Evolutionary conservation across 2,888 invertebrate genomes (phyloP), one percentile per base, ranked within the genome.

Genomic region (Epistrophe eligans): DNA sequence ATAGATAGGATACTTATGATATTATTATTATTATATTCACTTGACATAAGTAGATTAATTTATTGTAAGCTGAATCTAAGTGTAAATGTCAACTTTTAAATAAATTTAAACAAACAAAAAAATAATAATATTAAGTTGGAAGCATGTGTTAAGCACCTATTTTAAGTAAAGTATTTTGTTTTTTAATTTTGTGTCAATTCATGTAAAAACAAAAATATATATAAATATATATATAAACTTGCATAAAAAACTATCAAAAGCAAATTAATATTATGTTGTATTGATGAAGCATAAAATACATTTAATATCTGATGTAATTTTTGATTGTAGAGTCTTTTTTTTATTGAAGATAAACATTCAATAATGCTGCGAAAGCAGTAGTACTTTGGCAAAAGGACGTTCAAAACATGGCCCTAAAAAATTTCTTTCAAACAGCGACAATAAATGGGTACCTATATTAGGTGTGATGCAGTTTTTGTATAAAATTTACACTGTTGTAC

Each of bases 1-100:
- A 82, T 88, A 89, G 88, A 87, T 89, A 89, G 89, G 83, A 77
- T 89, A 87, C 84, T 89, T 89, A 88, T 88, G 87, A 88, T 85
- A 82, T 64, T 43, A 48, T 48, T 43, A 48, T 48, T 24, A 28
- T 48, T 45, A 43, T 45, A 87, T 87, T 82, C 79, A 66, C 57
- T 87, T 82, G 71, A 72, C 58, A 45, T 87, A 87, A 87, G 87
- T 87, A 87, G 87, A 83, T 82, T 87, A 87, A 87, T 87, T 84
- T 84, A 67, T 50, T 48, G 43, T 80, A 83, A 89, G 77, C 58
- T 77, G 77, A 81, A 62, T 80, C 74, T 81, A 84, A 77, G 74
- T 82, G 79, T 87, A 88, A 79, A 82, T 85, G 72, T 85, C 72
- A 74, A 73, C 35, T 72, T 80, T 45, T 28, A 62, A 64, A 55